Base-by-base conservation (phyloP, 1,140 invertebrate species). In the Drosophila kurseongensis region DNA sequence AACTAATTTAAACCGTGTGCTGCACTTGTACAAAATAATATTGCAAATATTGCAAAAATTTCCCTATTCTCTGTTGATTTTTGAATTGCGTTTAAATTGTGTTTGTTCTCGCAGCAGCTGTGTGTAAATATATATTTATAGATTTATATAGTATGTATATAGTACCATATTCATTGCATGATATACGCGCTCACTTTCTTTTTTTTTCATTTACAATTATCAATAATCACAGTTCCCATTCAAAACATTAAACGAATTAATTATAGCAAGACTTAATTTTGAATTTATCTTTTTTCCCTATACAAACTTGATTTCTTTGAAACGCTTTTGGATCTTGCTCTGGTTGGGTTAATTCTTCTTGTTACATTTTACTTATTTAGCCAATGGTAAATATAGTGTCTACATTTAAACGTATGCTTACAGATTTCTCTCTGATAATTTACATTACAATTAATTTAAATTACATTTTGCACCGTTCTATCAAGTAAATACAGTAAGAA, bases 151-250 rank as follows among this genome's bases (percentile, higher is more conserved):
- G 45, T 66, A 63, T 82, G 75, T 78, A 81, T 86, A 77, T 65
- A 72, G 85, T 89, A 78, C 66, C 73, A 80, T 88, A 75, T 75
- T 77, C 74, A 76, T 75, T 78, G 65, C 61, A 84, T 69, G 75
- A 78, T 75, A 88, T 62, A 62, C 66, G 61, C 65, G 18, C 35
- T 72, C 52, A 65, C 36, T 67, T 38, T 42, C 48, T 73, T 62
- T 55, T 67, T 66, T 55, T 61, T 65, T 47, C 52, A 61, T 80
- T 82, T 82, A 82, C 63, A 74, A 74, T 84, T 75, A 80, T 80
- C 51, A 62, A 85, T 89, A 89, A 89, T 89, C 84, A 89, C 84
- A 89, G 84, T 89, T 84, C 77, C 84, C 74, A 89, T 89, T 88
- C 57, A 83, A 88, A 88, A 86, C 73, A 67, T 71, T 45, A 48